Base-by-base conservation (phyloP, 2,797 vertebrate genomes). In the Selene dorsalis region DNA sequence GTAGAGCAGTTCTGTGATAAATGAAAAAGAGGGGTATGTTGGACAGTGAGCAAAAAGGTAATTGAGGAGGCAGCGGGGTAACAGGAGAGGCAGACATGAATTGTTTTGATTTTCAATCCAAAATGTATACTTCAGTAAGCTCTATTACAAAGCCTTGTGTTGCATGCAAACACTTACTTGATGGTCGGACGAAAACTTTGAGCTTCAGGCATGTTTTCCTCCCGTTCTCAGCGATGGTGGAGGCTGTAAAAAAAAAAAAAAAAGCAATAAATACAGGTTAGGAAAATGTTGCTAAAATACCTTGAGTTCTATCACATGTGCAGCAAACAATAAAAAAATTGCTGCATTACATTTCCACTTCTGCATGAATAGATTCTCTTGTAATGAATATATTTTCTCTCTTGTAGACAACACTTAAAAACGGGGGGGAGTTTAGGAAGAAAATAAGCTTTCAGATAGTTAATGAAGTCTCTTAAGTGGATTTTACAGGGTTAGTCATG, bases 151-250 rank as follows among this genome's bases (percentile, higher is more conserved):
- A 86, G 84, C 76, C 13, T 26, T n/a, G 43, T 18, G 55, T 74
- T 66, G 63, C 64, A 78, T 61, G 0, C 86, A 86, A 82, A 87
- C 86, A 96, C 98, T 97, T 96, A 99, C 98, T 99, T 96, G 97
- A 95, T 93, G 97, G 97, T 93, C 97, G 96, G 90, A 99, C 98
- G 86, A 97, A 98, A 91, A 99, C 98, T 93, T 97, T 99, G 84
- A 99, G 97, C 94, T 99, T 99, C 94, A 99, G 95, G 92, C 98
- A 99, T 79, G 97, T 97, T 92, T 96, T 97, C 88, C 95, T 97
- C 93, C 97, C 97, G 4, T 97, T 97, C 89, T 97, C 97, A 67
- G 97, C 96, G 64, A 99, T 96, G 2, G 96, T 97, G 90, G 98
- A 99, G 63, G 98, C 98, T 99, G 93, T 26, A 8, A 6, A 6